Evolutionary conservation across 2,888 invertebrate species (phyloP).

Genomic region (Osmoderma eremita): DNA sequence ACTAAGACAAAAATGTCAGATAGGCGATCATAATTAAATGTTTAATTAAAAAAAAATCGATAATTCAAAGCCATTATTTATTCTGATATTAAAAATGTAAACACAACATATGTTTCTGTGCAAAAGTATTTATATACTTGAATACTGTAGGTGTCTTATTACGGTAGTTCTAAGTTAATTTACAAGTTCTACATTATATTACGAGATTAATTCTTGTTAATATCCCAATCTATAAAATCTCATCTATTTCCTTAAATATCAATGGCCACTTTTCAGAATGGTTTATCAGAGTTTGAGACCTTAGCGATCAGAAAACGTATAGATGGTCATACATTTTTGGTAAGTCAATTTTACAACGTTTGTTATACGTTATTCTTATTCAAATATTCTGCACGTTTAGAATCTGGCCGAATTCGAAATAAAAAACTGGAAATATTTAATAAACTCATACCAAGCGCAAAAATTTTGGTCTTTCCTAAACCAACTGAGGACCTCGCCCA

Average conservation of each 20-base stretch:
- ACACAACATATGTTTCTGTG: too few relatives aligned
- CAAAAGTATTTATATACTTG: too few relatives aligned
- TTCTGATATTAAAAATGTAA: too few relatives aligned
- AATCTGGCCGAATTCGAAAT: slow-evolving; percentile 39
- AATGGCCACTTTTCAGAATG: slow-evolving; percentile 45
- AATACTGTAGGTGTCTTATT: too few relatives aligned
- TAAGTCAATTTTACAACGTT: slow-evolving; percentile 40
- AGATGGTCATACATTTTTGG: slow-evolving; percentile 48
- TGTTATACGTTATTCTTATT: not conserved
- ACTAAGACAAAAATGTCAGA: too few relatives aligned
- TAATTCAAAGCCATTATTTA: too few relatives aligned
- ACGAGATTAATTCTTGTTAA: too few relatives aligned
- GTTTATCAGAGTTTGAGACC: slow-evolving; percentile 43
- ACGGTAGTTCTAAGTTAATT: too few relatives aligned
- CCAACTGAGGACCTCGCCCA: slow-evolving; percentile 18
- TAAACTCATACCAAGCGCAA: slow-evolving; percentile 14
- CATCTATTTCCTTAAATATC: not conserved
- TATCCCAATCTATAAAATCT: not conserved
- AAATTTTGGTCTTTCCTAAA: slow-evolving; percentile 34
- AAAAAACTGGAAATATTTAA: slow-evolving; percentile 30
- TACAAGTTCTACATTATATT: too few relatives aligned
- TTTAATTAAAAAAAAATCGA: too few relatives aligned
- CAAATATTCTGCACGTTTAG: slow-evolving; percentile 9
- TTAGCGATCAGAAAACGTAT: slow-evolving; percentile 44
- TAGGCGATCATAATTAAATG: too few relatives aligned